Conservation (phyloP, 1,140 invertebrate genomes). For the Drosophila truncata region DNA sequence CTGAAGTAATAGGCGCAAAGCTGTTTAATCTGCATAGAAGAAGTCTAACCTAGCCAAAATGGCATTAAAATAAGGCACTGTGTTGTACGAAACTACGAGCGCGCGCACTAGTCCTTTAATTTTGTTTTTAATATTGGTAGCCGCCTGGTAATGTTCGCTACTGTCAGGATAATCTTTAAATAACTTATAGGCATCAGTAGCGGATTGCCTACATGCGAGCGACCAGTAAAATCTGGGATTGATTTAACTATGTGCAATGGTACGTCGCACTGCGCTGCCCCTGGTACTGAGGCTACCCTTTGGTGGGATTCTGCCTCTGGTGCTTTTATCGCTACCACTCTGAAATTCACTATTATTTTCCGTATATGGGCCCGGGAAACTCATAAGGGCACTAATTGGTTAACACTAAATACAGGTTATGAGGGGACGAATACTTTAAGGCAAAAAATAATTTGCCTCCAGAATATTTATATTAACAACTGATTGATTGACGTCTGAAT, state of each 20-base stretch:
- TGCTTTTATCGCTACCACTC: background rate
- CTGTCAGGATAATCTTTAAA: too few species aligned
- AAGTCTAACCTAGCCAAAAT: too few species aligned
- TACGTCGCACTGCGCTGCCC: background rate
- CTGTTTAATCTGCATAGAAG: slow-evolving; percentile 2
- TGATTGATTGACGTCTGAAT: background rate
- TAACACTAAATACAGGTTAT: slow-evolving; percentile 9
- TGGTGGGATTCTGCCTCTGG: background rate
- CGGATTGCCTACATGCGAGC: too few species aligned
- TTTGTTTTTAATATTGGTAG: slow-evolving; percentile 29
- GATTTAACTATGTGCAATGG: background rate
- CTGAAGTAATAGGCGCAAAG: slow-evolving; percentile 3
- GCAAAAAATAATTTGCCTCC: slow-evolving; percentile 3
- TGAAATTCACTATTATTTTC: too few species aligned
- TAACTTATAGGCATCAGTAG: too few species aligned
- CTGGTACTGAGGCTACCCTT: background rate
- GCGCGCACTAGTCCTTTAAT: slow-evolving; percentile 16
- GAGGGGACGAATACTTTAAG: slow-evolving; percentile 7
- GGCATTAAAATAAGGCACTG: too few species aligned
- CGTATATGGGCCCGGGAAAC: background rate
- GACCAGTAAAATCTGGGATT: background rate
- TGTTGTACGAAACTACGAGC: too few species aligned
- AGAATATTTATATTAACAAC: slow-evolving; percentile 6
- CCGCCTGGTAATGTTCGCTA: slow-evolving; percentile 14
- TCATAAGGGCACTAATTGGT: slow-evolving; percentile 9